phyloP scores from a whole-genome alignment of 2,113 vertebrate species.

The Calidris pugnax region DNA sequence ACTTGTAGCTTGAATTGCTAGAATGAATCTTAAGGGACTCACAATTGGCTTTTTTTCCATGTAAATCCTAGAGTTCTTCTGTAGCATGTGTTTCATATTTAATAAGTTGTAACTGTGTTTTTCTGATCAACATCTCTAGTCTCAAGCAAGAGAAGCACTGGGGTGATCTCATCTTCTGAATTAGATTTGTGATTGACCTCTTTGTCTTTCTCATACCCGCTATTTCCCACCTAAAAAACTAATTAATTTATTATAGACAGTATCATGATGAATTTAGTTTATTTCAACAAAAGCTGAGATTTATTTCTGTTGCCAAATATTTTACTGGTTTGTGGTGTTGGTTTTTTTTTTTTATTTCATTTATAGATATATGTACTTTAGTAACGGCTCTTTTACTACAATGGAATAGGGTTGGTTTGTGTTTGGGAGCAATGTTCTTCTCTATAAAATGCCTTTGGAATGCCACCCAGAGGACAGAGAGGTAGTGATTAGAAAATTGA shows the following conservation, averaged over 20 bases:
- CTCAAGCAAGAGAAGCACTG: background rate
- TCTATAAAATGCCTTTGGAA: background rate
- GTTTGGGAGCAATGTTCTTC: background rate
- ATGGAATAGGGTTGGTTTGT: background rate
- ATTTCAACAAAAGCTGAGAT: background rate
- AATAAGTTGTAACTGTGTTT: background rate
- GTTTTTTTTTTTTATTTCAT: background rate
- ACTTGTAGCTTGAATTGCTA: background rate
- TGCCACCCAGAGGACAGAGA: background rate
- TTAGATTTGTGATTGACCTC: background rate
- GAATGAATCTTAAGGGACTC: background rate
- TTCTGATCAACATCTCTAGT: background rate
- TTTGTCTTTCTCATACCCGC: background rate
- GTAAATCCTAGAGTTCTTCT: background rate
- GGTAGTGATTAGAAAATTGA: background rate
- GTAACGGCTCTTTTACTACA: background rate
- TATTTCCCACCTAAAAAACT: background rate
- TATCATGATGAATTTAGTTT: background rate
- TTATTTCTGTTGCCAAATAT: background rate
- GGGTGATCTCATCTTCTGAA: background rate
- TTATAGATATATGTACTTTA: background rate
- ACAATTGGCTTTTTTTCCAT: background rate
- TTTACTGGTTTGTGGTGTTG: background rate
- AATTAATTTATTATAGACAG: background rate
- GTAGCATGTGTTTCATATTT: background rate